Evolutionary conservation across 2,888 invertebrate genomes (phyloP).

Genomic region (Diploptera punctata): DNA sequence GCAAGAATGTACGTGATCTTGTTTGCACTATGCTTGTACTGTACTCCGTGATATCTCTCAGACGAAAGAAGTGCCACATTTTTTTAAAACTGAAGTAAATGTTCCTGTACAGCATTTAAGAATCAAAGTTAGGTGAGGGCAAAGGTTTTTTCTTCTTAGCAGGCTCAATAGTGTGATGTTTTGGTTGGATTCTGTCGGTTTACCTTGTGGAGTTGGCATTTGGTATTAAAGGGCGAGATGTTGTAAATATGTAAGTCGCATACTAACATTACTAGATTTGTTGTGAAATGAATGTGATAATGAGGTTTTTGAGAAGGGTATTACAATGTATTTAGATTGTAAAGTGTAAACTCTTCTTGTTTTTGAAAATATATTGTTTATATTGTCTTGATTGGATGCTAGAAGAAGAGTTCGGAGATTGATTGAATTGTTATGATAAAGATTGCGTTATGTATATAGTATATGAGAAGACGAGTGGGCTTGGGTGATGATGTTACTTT

Average conservation of each 20-base stretch:
- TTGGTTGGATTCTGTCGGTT: constrained; percentile 44
- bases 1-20: constrained; percentile 45
- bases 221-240: constrained; percentile 57
- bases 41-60: constrained; percentile 56
- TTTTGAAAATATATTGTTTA: constrained; percentile 59
- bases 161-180: constrained; percentile 43
- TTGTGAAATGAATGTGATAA: constrained; percentile 45
- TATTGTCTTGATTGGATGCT: constrained; percentile 57
- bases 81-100: constrained; percentile 52
- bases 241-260: constrained; percentile 36
- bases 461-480: constrained; percentile 36
- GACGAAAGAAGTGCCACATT: constrained; percentile 55
- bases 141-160: constrained; percentile 43
- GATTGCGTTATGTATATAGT: constrained; percentile 38
- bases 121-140: constrained; percentile 47
- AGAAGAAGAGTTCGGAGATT: not conserved
- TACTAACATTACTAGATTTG: constrained; percentile 35
- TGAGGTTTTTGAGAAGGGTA: constrained; percentile 41
- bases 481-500: constrained; percentile 41
- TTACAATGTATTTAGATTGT: constrained; percentile 42
- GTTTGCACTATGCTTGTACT: constrained; percentile 45
- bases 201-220: constrained; percentile 46
- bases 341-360: constrained; percentile 38
- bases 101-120: constrained; percentile 61
- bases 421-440: constrained; percentile 33